phyloP scores from a whole-genome alignment of 1,140 invertebrate species.

The Drosophila tsacasi region DNA sequence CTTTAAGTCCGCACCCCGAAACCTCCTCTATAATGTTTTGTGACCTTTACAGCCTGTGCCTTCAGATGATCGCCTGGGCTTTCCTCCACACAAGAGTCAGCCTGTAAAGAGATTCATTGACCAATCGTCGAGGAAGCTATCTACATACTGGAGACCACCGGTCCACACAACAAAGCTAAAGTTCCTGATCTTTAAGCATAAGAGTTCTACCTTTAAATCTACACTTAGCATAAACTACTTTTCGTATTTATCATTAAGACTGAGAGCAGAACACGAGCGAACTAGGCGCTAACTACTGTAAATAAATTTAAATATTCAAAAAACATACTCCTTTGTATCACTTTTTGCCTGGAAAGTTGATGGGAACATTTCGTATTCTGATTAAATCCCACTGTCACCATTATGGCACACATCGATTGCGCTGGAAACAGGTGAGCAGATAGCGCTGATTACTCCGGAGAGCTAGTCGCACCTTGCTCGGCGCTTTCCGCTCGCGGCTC shows the following conservation, averaged over 20 bases:
- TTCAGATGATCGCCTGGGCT: slow-evolving; percentile 45
- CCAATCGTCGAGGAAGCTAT: neutral
- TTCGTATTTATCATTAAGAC: slow-evolving; percentile 69
- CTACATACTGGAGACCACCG: slow-evolving; percentile 23
- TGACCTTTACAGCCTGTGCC: slow-evolving; percentile 62
- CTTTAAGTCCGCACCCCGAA: slow-evolving; percentile 18
- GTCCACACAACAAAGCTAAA: slow-evolving; percentile 65
- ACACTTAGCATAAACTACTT: slow-evolving; percentile 10
- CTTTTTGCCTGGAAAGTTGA: slow-evolving; percentile 5
- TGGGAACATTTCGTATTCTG: slow-evolving; percentile 11
- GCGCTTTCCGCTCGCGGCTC: neutral
- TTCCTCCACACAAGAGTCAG: slow-evolving; percentile 31
- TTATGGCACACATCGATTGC: slow-evolving; percentile 26
- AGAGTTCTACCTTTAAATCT: slow-evolving; percentile 30
- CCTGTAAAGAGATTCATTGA: slow-evolving; percentile 26
- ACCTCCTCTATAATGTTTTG: slow-evolving; percentile 41
- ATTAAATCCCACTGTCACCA: slow-evolving; percentile 22
- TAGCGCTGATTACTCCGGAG: slow-evolving; percentile 13
- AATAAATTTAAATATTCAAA: slow-evolving; percentile 73
- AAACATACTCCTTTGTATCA: slow-evolving; percentile 1
- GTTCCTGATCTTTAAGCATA: slow-evolving; percentile 70
- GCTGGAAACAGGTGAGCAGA: slow-evolving; percentile 29
- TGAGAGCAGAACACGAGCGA: slow-evolving; percentile 42
- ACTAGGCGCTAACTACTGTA: slow-evolving; percentile 25
- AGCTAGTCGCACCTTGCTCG: slow-evolving; percentile 15